phyloP scores from a whole-genome alignment of 2,888 invertebrate genomes.

The Hirtodrosophila histrioides region DNA sequence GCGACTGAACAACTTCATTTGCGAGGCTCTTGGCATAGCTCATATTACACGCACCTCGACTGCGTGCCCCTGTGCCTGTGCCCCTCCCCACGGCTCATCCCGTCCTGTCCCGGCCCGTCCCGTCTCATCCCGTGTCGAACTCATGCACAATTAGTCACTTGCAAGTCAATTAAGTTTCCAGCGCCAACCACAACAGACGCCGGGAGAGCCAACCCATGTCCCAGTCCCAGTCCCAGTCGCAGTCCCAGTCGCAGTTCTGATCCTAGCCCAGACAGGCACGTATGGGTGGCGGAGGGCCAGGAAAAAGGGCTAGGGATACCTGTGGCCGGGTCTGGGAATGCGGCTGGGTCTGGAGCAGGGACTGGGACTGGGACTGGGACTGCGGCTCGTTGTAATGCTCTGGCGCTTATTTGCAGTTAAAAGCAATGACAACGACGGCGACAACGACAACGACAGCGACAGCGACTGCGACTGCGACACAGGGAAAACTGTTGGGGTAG shows the following conservation, averaged over 20 bases:
- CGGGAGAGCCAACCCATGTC: slow-evolving; percentile 16
- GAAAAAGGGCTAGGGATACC: slow-evolving; percentile 23
- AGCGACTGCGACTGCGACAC: slow-evolving; percentile 44
- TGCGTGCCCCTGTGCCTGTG: not conserved
- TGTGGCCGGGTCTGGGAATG: slow-evolving; percentile 41
- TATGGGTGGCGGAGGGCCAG: slow-evolving; percentile 35
- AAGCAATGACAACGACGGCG: slow-evolving; percentile 70
- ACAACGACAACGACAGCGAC: slow-evolving; percentile 38
- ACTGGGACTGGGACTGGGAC: slow-evolving; percentile 15
- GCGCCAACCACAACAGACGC: slow-evolving; percentile 71
- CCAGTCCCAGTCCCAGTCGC: slow-evolving; percentile 1
- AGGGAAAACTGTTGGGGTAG: not conserved
- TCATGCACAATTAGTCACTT: slow-evolving; percentile 81
- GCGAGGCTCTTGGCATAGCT: slow-evolving; percentile 55
- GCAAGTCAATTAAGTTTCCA: slow-evolving; percentile 79
- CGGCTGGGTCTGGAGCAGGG: slow-evolving; percentile 11
- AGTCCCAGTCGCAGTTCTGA: slow-evolving; percentile 12
- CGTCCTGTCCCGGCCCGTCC: not conserved
- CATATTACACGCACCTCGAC: slow-evolving; percentile 70
- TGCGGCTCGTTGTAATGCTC: slow-evolving; percentile 51
- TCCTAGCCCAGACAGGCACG: slow-evolving; percentile 48
- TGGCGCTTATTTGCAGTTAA: slow-evolving; percentile 76
- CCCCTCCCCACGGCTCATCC: no score
- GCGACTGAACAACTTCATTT: slow-evolving; percentile 67
- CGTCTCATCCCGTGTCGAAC: slow-evolving; percentile 61